Evolutionary conservation across 2,888 invertebrate genomes (phyloP).

Genomic region (Epinotia brunnichana): DNA sequence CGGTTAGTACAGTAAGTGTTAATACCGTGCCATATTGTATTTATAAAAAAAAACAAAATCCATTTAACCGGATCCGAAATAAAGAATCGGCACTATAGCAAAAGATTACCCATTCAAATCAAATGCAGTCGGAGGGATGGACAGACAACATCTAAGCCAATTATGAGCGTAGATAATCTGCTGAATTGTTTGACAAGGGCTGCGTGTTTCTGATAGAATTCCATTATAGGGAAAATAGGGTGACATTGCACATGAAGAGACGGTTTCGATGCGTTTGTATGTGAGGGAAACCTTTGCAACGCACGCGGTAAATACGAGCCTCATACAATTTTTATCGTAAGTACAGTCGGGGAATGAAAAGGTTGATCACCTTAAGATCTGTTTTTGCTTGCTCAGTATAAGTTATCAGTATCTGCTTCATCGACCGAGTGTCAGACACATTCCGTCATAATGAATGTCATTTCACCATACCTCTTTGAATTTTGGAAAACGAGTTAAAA

Average conservation of each 20-base stretch:
- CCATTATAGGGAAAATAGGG: conserved; percentile 48
- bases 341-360: too few species aligned
- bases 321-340: too few species aligned
- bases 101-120: conserved; percentile 66
- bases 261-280: background rate
- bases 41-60: conserved; percentile 20
- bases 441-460: too few species aligned
- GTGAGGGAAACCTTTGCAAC: background rate
- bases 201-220: conserved; percentile 64
- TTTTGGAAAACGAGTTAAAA: too few species aligned
- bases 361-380: too few species aligned
- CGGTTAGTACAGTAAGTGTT: background rate
- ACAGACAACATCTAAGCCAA: conserved; percentile 74
- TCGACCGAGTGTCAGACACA: too few species aligned
- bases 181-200: conserved; percentile 65
- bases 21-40: conserved; percentile 8
- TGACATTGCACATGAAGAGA: background rate
- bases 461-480: too few species aligned
- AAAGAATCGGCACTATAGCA: conserved; percentile 22
- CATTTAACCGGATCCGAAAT: conserved; percentile 22
- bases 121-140: conserved; percentile 57
- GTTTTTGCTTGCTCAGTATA: too few species aligned
- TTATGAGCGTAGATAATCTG: conserved; percentile 75
- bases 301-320: background rate
- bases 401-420: too few species aligned